phyloP scores from a whole-genome alignment of 2,888 invertebrate species.

The Endotricha flammealis region DNA sequence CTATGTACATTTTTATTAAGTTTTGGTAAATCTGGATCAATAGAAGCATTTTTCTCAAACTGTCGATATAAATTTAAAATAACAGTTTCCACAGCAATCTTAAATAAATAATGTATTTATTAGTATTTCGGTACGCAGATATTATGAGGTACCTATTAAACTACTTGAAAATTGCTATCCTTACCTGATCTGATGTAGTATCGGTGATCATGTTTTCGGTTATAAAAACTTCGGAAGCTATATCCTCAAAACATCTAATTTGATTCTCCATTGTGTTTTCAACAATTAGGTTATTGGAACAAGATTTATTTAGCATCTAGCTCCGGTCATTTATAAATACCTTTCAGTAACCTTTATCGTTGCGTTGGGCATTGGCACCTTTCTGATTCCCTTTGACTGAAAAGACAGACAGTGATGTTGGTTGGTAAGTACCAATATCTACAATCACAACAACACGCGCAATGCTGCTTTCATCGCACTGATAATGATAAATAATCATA shows the following conservation, averaged over 20 bases:
- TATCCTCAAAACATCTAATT: conserved; percentile 53
- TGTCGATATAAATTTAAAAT: conserved; percentile 55
- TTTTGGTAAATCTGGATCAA: conserved; percentile 74
- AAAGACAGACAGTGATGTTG: background rate
- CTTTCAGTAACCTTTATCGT: conserved; percentile 8
- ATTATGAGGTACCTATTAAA: no score
- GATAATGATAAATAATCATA: no score
- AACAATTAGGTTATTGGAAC: background rate
- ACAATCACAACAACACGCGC: no score
- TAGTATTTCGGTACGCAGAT: background rate
- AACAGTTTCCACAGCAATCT: conserved; percentile 60
- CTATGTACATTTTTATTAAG: conserved; percentile 82
- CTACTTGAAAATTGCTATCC: background rate
- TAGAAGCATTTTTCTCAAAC: conserved; percentile 62
- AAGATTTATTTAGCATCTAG: background rate
- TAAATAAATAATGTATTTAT: conserved; percentile 25
- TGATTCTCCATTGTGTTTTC: conserved; percentile 49
- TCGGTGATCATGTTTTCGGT: conserved; percentile 76
- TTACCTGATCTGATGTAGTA: conserved; percentile 63
- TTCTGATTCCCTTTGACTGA: no score
- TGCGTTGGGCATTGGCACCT: conserved; percentile 1
- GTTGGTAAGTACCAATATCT: background rate
- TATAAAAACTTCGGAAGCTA: conserved; percentile 67
- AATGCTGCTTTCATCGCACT: no score
- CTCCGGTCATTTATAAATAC: conserved; percentile 3